Base-by-base conservation (phyloP, 2,797 vertebrate species). In the Yasuhikotakia modesta region DNA sequence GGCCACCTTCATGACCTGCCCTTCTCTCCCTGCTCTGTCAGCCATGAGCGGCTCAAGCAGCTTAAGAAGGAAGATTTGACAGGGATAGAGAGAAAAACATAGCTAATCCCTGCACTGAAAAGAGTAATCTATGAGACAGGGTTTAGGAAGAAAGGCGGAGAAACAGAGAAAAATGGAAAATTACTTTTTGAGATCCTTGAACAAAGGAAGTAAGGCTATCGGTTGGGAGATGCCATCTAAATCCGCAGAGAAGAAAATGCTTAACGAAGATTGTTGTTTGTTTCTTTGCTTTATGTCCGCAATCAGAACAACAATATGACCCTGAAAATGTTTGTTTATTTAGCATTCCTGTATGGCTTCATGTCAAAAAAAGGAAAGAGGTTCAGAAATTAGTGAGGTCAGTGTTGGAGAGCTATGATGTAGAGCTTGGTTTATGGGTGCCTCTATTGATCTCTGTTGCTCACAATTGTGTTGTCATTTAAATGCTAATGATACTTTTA, bases 401-500 rank as follows among this genome's bases (percentile, higher is more conserved):
- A 21, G 39, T 66, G 39, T n/a, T n/a, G n/a, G n/a, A n/a, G n/a
- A n/a, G n/a, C n/a, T n/a, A n/a, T n/a, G n/a, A n/a, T 13, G 35
- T 84, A 83, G 84, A 90, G 89, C 84, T 81, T 16, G 8, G 70
- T 39, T 1, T 39, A 39, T 39, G 10, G 35, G 35, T 17, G 84
- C 88, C 84, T 87, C 83, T 87, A 93, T 93, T 90, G 93, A 94
- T 92, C 91, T 90, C 85, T 87, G 84, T 86, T 91, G 90, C 92
- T 93, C 90, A 83, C 90, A 91, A 92, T 92, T 91, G 91, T 90
- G 91, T 90, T 91, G 86, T 87, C 90, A 94, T 93, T 93, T 92
- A 93, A 93, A 93, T 93, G 91, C 91, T 92, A 93, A 93, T 93
- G 88, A 90, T 90, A 91, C 88, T 92, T 92, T 91, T 93, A 93